Percentiles rank a stretch among this genome's conserved stretches.
These are phyloP conservation scores for Fringilla coelebs DNA, from an alignment of 2,797 vertebrate species.

Conservation along the genomic window DNA sequence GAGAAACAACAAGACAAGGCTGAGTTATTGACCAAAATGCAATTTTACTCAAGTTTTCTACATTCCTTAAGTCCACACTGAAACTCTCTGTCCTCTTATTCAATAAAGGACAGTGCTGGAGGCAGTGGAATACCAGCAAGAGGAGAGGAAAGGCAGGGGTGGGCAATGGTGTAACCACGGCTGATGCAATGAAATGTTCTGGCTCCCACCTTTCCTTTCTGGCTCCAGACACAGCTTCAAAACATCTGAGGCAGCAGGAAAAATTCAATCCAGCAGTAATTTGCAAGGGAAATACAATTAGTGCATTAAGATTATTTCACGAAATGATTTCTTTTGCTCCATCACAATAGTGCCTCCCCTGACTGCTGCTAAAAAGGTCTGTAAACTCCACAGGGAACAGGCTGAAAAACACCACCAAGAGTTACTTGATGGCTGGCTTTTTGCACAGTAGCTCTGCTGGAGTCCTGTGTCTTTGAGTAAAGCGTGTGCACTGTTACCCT, in stretches of 20 bases:
- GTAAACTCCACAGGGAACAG: neutral
- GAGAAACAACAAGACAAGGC: neutral
- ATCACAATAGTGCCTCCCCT: neutral
- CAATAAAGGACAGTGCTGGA: neutral
- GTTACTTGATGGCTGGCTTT: neutral
- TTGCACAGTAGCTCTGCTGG: neutral
- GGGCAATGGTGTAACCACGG: neutral
- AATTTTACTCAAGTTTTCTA: neutral
- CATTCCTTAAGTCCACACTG: accelerated
- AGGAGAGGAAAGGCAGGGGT: neutral
- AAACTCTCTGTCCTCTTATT: neutral
- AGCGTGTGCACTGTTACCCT: accelerated
- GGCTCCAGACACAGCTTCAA: neutral
- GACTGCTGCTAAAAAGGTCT: neutral
- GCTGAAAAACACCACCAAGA: neutral
- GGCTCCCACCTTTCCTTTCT: neutral
- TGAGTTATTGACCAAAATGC: neutral
- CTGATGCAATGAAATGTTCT: neutral
- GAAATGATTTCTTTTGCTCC: neutral
- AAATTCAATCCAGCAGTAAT: neutral
- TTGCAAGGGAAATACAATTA: neutral
- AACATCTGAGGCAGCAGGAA: neutral
- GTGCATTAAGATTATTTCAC: neutral
- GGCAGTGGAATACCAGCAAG: neutral
- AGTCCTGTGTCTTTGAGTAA: neutral